A percentile compares a stretch with the other conserved stretches of the same genome.
Conservation (phyloP, 2,797 vertebrate species). For the Nannoperca australis region DNA sequence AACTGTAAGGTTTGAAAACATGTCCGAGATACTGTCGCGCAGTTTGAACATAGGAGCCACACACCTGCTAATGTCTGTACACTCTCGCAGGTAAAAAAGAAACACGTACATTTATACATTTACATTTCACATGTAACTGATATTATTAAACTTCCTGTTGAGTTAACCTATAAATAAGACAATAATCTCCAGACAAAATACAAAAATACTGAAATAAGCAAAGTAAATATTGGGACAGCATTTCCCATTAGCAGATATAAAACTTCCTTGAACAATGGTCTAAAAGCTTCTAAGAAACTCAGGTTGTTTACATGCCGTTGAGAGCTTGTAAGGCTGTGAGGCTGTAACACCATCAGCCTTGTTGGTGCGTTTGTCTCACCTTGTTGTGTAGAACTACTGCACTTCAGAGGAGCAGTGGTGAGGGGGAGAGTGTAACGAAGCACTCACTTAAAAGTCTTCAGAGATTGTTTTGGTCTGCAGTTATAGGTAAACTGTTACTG, state of each 20-base stretch:
- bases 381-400: not conserved
- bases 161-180: not conserved
- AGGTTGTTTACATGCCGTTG: not conserved
- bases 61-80: not conserved
- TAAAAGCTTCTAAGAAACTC: not conserved
- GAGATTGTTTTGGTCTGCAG: not conserved
- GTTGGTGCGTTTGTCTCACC: not conserved
- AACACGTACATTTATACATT: too few relatives aligned
- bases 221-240: not conserved
- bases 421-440: not conserved
- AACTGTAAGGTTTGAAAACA: slow-evolving; percentile 31
- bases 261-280: not conserved
- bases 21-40: slow-evolving; percentile 10
- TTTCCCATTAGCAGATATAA: not conserved
- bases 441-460: not conserved
- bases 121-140: not conserved
- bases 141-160: not conserved
- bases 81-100: not conserved
- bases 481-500: not conserved
- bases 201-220: not conserved
- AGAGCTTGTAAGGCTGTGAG: not conserved
- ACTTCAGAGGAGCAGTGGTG: not conserved
- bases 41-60: not conserved
- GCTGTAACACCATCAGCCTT: not conserved
- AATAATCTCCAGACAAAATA: not conserved